A percentile compares a stretch with the other conserved stretches of the same genome.
These are phyloP conservation scores for Sebastes steindachneri DNA, from an alignment of 2,797 vertebrate species.

Conservation along the genomic window DNA sequence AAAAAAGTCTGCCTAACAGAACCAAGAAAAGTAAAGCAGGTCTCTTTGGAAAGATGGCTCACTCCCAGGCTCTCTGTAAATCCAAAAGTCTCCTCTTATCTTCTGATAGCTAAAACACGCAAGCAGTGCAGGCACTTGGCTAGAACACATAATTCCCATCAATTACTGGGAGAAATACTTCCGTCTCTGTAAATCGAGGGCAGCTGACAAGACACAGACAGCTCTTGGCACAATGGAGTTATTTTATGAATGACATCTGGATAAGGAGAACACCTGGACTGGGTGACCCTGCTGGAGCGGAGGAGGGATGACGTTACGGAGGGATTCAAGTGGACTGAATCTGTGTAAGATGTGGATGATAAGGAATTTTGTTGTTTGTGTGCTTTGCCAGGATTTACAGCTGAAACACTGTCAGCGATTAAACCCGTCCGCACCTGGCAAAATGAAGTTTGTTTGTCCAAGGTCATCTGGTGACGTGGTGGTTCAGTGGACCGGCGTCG, in stretches of 20 bases:
- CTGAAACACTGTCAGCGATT: conserved; percentile 42
- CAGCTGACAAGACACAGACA: conserved; percentile 70
- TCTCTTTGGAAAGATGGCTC: conserved; percentile 54
- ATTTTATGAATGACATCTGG: conserved; percentile 78
- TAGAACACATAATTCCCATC: conserved; percentile 70
- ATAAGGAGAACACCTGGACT: conserved; percentile 75
- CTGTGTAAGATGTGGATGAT: conserved; percentile 28
- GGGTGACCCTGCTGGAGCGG: conserved; percentile 64
- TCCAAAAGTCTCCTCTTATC: conserved; percentile 69
- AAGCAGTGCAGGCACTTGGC: conserved; percentile 59
- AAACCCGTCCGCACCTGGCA: conserved; percentile 49
- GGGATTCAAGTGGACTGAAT: conserved; percentile 13
- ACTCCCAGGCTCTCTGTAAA: conserved; percentile 57
- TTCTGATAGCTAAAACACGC: conserved; percentile 77
- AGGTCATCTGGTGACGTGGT: conserved; percentile 39
- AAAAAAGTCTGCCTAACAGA: conserved; percentile 18
- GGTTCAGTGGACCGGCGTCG: conserved; percentile 1
- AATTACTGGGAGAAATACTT: conserved; percentile 73
- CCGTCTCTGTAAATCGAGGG: conserved; percentile 72
- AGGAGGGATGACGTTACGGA: conserved; percentile 10
- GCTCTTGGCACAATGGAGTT: conserved; percentile 67
- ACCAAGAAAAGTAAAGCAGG: conserved; percentile 36
- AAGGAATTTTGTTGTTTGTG: conserved; percentile 43
- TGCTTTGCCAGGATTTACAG: conserved; percentile 45
- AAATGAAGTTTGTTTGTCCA: conserved; percentile 42